A percentile compares a stretch with the other conserved stretches of the same genome.
These are phyloP conservation scores for Mycteria americana DNA, from an alignment of 2,797 vertebrate species.

Conservation along the genomic window DNA sequence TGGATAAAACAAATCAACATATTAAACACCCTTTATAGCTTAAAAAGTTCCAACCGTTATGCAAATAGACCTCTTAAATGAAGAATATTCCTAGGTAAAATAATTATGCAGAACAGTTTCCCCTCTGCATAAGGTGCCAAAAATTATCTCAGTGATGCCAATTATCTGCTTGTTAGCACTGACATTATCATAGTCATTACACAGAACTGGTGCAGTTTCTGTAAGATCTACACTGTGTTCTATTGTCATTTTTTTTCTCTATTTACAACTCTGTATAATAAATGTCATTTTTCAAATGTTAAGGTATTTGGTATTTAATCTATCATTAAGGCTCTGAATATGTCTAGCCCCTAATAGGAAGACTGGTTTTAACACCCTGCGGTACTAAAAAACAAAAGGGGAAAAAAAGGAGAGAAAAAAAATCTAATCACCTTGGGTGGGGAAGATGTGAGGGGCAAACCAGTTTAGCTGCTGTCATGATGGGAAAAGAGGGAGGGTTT, in stretches of 20 bases:
- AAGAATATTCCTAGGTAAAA: constrained; percentile 78
- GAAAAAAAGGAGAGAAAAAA: not conserved
- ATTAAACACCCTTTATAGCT: constrained; percentile 4
- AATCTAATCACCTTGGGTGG: not conserved
- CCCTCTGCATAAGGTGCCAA: constrained; percentile 78
- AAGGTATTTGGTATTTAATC: constrained; percentile 79
- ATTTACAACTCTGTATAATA: constrained; percentile 76
- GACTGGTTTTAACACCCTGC: not conserved
- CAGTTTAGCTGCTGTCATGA: not conserved
- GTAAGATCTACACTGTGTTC: constrained; percentile 70
- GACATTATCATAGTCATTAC: constrained; percentile 78
- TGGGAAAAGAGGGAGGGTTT: not conserved
- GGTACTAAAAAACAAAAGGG: not conserved
- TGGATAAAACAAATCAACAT: constrained; percentile 46
- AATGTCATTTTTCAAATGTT: constrained; percentile 78
- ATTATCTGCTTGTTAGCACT: constrained; percentile 80
- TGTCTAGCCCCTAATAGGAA: constrained; percentile 51
- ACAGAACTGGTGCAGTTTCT: constrained; percentile 64
- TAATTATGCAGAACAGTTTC: constrained; percentile 76
- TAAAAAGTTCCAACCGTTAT: constrained; percentile 70
- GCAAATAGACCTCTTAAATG: constrained; percentile 76
- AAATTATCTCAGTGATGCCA: constrained; percentile 79
- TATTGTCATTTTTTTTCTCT: constrained; percentile 67
- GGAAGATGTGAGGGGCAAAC: constrained; percentile 8
- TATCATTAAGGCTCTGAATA: constrained; percentile 62